Evolutionary conservation across 1,140 invertebrate genomes (phyloP).

Genomic region (Bombus picipes): DNA sequence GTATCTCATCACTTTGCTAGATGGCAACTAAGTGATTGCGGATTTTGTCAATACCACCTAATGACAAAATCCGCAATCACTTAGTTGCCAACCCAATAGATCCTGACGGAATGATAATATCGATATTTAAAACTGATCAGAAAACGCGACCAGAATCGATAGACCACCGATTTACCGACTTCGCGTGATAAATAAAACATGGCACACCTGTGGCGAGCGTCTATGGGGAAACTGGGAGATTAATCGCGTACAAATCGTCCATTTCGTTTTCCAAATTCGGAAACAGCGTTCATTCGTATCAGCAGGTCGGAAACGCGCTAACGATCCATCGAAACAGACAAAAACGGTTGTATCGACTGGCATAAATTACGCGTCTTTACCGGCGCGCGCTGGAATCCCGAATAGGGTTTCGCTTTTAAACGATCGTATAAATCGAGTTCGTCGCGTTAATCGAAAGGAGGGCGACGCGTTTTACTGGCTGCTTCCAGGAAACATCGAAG

Average conservation of each 20-base stretch:
- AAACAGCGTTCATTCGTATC: not conserved
- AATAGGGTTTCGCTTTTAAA: not conserved
- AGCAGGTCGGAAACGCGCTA: not conserved
- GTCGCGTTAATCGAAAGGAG: constrained; percentile 58
- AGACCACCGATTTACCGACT: no score
- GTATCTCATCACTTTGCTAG: no score
- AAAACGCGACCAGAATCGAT: no score
- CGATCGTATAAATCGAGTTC: constrained; percentile 42
- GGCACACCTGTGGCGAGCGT: not conserved
- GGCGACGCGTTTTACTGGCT: constrained; percentile 43
- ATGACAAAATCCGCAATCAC: no score
- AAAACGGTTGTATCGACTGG: not conserved
- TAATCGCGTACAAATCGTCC: not conserved
- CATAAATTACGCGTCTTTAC: constrained; percentile 25
- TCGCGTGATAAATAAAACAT: not conserved
- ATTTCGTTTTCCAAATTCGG: not conserved
- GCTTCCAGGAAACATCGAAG: constrained; percentile 50
- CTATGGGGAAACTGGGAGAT: not conserved
- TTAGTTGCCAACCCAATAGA: no score
- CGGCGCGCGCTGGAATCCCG: not conserved
- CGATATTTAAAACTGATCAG: no score
- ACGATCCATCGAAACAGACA: not conserved
- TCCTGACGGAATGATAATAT: no score
- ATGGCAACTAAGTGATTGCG: no score
- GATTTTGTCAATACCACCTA: no score